Conservation (phyloP, 2,113 vertebrate genomes). For the Rhinoderma darwinii region DNA sequence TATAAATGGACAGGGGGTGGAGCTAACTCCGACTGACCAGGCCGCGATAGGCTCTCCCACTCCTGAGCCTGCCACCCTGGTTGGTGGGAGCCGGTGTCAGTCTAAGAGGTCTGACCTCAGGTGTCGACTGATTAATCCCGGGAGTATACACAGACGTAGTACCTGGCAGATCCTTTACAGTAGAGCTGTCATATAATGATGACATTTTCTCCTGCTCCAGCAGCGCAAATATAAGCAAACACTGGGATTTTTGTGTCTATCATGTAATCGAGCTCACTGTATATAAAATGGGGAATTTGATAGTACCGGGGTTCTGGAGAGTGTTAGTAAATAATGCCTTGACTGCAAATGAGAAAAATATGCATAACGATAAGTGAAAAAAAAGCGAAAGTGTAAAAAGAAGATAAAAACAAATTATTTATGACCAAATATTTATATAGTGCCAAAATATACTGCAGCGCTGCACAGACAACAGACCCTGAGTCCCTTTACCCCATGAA, state of each 20-base stretch:
- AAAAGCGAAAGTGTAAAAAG: neutral
- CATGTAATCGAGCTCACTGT: conserved; percentile 7
- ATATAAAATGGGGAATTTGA: neutral
- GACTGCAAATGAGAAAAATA: neutral
- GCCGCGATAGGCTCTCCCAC: no score
- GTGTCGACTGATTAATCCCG: no score
- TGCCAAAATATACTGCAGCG: neutral
- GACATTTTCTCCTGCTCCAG: neutral
- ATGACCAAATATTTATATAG: neutral
- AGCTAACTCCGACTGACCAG: no score
- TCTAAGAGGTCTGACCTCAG: no score
- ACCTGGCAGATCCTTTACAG: no score
- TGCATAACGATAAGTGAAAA: neutral
- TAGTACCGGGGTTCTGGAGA: neutral
- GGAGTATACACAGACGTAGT: no score
- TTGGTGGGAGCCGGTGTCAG: no score
- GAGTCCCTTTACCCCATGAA: neutral
- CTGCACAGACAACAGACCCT: neutral
- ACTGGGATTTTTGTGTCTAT: neutral
- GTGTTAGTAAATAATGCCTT: neutral
- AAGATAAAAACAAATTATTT: neutral
- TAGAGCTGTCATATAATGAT: neutral
- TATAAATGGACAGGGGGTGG: no score
- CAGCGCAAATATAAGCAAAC: neutral
- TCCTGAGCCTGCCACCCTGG: no score